phyloP scores from a whole-genome alignment of 2,113 vertebrate genomes.

The Synchiropus splendidus region DNA sequence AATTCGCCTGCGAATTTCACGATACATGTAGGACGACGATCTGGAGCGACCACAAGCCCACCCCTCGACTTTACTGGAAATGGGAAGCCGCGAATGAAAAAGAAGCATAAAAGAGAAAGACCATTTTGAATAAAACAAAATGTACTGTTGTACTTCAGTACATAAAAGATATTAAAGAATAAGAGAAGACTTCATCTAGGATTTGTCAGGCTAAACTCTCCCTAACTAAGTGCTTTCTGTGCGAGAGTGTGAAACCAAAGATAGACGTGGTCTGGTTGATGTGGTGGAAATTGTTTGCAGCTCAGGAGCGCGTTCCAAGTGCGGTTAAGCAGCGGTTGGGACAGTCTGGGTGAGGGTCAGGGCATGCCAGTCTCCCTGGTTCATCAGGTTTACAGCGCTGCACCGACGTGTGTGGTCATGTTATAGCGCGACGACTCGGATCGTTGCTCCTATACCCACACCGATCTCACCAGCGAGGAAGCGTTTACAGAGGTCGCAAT shows the following conservation, averaged over 20 bases:
- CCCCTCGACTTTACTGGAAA: no score
- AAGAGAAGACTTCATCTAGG: no score
- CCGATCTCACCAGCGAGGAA: no score
- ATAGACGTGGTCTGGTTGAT: constrained; percentile 44
- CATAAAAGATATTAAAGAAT: no score
- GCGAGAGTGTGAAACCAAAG: constrained; percentile 60
- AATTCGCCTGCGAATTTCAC: no score
- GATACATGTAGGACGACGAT: no score
- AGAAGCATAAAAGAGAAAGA: constrained; percentile 16
- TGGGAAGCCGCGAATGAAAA: constrained; percentile 68
- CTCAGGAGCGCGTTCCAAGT: constrained; percentile 46
- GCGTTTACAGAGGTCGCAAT: no score
- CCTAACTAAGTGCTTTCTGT: constrained; percentile 26
- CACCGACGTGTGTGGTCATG: constrained; percentile 10
- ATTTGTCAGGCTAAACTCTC: no score
- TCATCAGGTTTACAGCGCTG: constrained; percentile 42
- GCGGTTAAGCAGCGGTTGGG: constrained; percentile 43
- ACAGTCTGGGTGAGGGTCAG: constrained; percentile 49
- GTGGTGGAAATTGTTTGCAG: constrained; percentile 48
- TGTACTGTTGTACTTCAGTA: no score
- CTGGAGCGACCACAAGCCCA: no score
- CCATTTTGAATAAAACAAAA: no score
- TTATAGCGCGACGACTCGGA: neutral
- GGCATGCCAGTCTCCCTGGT: constrained; percentile 46
- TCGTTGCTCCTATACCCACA: no score